These are phyloP conservation scores for Catharus bicknelli DNA, from an alignment of 2,113 vertebrate genomes.

Conservation along the genomic window DNA sequence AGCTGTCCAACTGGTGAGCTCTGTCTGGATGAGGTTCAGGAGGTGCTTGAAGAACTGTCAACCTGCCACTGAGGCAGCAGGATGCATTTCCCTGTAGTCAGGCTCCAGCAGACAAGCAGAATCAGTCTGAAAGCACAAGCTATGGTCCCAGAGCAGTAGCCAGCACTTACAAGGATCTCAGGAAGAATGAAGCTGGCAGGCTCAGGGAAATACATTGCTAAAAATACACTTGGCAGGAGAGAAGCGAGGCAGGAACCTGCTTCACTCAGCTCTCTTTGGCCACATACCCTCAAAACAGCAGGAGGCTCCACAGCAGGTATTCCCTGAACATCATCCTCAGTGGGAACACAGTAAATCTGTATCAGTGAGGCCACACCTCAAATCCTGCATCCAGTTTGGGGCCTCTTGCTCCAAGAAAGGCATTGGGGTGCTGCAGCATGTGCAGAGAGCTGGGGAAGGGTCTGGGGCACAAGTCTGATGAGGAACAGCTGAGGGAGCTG, in stretches of 20 bases:
- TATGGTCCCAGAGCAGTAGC: neutral
- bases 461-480: neutral
- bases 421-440: neutral
- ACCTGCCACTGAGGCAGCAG: neutral
- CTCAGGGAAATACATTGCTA: neutral
- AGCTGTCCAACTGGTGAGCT: neutral
- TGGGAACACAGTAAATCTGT: neutral
- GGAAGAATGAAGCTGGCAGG: neutral
- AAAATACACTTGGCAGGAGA: conserved; percentile 19
- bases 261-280: neutral
- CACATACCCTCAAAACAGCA: neutral
- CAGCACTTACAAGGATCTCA: neutral
- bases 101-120: neutral
- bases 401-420: neutral
- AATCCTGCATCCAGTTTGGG: neutral
- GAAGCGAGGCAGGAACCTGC: neutral
- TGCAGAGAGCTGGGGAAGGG: neutral
- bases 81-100: neutral
- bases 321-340: neutral
- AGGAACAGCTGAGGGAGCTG: neutral
- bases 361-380: neutral
- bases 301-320: neutral
- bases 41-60: conserved; percentile 15
- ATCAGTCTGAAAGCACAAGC: neutral
- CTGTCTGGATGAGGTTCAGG: neutral